A percentile compares a stretch with the other conserved stretches of the same genome.
Evolutionary conservation across 1,140 invertebrate genomes (phyloP).

Genomic region (Dufourea novaeangliae): DNA sequence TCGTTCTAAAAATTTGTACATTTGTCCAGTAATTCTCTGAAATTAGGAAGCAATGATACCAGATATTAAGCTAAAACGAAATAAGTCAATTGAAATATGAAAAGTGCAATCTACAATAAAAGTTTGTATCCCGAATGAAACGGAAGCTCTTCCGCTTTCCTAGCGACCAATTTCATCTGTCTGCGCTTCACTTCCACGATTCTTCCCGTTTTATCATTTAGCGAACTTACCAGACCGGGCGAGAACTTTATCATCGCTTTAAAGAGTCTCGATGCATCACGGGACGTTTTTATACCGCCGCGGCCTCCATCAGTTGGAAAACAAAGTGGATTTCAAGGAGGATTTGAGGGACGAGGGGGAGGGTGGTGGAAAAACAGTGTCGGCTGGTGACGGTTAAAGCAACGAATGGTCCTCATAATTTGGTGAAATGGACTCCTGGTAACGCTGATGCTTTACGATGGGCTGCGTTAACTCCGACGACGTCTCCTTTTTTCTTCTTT

Average conservation of each 20-base stretch:
- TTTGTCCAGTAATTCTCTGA: too few relatives aligned
- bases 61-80: too few relatives aligned
- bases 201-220: background rate
- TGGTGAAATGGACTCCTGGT: constrained; percentile 22
- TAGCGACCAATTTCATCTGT: background rate
- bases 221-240: background rate
- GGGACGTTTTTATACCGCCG: constrained; percentile 7
- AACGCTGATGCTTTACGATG: constrained; percentile 31
- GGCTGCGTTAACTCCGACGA: background rate
- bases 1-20: too few relatives aligned
- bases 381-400: background rate
- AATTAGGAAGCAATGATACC: too few relatives aligned
- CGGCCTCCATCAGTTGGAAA: background rate
- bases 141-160: background rate
- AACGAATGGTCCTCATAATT: constrained; percentile 26
- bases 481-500: background rate
- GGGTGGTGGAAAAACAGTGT: background rate
- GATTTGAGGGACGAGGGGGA: background rate
- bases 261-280: constrained; percentile 26
- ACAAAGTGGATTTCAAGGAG: constrained; percentile 10
- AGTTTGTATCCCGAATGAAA: too few relatives aligned
- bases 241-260: constrained; percentile 24
- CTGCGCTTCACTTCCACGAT: background rate
- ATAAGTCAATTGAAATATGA: too few relatives aligned
- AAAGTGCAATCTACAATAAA: too few relatives aligned